phyloP scores from a whole-genome alignment of 2,797 vertebrate species.

The Neopelma chrysocephalum region DNA sequence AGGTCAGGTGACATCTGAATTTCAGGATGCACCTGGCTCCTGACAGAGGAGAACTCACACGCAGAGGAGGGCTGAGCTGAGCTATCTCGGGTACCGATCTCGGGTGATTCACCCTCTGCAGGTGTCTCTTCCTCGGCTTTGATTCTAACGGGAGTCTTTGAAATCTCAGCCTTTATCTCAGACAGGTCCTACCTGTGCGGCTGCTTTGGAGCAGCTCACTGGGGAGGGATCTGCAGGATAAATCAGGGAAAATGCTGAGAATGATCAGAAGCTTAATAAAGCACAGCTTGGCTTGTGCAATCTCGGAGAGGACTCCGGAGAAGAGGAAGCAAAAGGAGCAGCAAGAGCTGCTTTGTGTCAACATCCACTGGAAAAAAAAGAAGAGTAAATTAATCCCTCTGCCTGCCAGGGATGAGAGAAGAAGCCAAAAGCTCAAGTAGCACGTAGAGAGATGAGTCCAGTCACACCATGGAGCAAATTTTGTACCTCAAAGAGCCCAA shows the following conservation, averaged over 20 bases:
- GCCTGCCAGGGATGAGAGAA: neutral
- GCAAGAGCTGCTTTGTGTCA: neutral
- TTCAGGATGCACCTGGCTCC: neutral
- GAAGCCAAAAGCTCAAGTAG: neutral
- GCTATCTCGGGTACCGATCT: constrained; percentile 1
- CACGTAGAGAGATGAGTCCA: neutral
- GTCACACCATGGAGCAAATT: neutral
- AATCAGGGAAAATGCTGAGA: neutral
- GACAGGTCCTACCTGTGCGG: neutral
- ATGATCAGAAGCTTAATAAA: neutral
- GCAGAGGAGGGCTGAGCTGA: neutral
- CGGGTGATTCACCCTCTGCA: constrained; percentile 25
- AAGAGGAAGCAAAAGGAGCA: neutral
- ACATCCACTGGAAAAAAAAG: neutral
- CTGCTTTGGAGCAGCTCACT: neutral
- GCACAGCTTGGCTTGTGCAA: neutral
- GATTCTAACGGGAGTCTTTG: constrained; percentile 4
- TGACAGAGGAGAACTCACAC: accelerated
- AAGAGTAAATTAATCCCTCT: neutral
- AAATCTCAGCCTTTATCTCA: neutral
- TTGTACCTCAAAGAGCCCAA: neutral
- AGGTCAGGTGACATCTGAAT: neutral
- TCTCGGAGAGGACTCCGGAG: neutral
- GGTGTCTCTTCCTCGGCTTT: neutral
- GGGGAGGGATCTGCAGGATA: neutral